These are phyloP conservation scores for Cephalopholis sonnerati DNA, from an alignment of 2,113 vertebrate species.

Conservation along the genomic window DNA sequence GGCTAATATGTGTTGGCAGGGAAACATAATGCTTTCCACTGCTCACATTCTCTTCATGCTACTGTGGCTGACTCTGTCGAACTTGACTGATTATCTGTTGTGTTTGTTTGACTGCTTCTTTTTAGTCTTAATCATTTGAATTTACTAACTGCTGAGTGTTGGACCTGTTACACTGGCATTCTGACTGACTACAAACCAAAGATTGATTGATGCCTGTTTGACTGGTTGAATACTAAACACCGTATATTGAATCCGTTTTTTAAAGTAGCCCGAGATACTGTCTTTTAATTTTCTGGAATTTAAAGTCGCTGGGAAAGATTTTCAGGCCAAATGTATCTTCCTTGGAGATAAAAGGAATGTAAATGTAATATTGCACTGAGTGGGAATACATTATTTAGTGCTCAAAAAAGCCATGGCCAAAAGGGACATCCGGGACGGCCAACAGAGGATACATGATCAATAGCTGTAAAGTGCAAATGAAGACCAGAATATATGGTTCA, in stretches of 20 bases:
- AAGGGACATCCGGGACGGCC: no score
- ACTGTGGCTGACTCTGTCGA: conserved; percentile 1
- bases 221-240: not conserved
- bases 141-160: not conserved
- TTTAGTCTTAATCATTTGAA: conserved; percentile 22
- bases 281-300: not conserved
- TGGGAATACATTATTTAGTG: not conserved
- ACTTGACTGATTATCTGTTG: conserved; percentile 19
- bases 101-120: not conserved
- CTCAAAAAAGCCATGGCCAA: not conserved
- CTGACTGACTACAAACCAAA: not conserved
- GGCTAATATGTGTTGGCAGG: conserved; percentile 50
- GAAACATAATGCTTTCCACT: conserved; percentile 26
- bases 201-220: not conserved
- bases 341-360: not conserved
- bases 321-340: not conserved
- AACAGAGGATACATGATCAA: not conserved
- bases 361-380: not conserved
- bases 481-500: not conserved
- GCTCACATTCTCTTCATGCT: conserved; percentile 20
- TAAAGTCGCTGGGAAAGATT: not conserved
- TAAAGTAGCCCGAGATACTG: not conserved
- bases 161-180: not conserved
- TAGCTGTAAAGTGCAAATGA: not conserved
- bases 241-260: not conserved